Evolutionary conservation across 2,797 vertebrate species (phyloP).

Genomic region (Philypnodon macrostomus): DNA sequence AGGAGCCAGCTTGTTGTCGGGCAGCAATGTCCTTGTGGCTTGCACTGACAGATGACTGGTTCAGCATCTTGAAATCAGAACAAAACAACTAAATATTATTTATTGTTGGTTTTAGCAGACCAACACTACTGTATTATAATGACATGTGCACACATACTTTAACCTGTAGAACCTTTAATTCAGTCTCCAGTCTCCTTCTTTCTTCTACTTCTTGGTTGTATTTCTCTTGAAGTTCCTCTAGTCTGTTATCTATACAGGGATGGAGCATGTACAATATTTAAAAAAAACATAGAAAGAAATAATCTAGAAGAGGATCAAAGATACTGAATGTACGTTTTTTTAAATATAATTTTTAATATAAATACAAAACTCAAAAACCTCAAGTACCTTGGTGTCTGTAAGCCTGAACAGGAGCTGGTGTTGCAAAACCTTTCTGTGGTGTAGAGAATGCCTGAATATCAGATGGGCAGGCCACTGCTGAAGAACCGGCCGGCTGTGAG

Average conservation of each 20-base stretch:
- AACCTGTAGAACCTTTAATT: conserved; percentile 81
- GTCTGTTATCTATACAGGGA: conserved; percentile 75
- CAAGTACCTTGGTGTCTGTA: conserved; percentile 78
- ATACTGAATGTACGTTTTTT: not conserved
- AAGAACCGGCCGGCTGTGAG: conserved; percentile 72
- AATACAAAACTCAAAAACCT: not conserved
- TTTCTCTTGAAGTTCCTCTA: conserved; percentile 87
- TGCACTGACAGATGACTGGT: conserved; percentile 74
- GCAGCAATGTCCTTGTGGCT: conserved; percentile 88
- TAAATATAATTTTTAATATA: not conserved
- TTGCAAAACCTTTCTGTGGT: conserved; percentile 78
- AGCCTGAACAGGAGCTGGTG: conserved; percentile 66
- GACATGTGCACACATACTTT: conserved; percentile 74
- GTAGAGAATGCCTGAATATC: conserved; percentile 76
- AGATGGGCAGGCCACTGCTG: conserved; percentile 49
- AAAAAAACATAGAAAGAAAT: not conserved
- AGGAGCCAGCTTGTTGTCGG: conserved; percentile 85
- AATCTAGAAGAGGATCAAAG: not conserved
- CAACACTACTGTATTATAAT: not conserved
- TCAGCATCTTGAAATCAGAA: conserved; percentile 70
- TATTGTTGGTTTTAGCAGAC: too few relatives aligned
- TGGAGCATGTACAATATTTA: conserved; percentile 4
- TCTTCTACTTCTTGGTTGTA: conserved; percentile 86
- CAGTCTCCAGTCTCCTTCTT: conserved; percentile 83
- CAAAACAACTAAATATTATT: too few relatives aligned